phyloP scores from a whole-genome alignment of 1,140 invertebrate genomes.

The Fopius arisanus region DNA sequence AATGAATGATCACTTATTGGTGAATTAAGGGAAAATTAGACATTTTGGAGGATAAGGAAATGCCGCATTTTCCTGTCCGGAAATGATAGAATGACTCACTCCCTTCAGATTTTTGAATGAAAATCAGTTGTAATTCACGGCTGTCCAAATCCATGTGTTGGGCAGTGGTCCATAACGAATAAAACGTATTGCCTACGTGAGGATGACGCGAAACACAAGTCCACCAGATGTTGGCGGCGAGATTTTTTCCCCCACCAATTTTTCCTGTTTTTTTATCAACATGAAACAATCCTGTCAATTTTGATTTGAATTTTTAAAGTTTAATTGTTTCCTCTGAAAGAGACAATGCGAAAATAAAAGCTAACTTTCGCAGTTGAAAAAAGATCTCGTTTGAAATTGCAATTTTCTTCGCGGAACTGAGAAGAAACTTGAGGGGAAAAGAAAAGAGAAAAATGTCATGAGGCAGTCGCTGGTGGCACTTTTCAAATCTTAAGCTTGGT shows the following conservation, averaged over 20 bases:
- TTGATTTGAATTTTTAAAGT: no score
- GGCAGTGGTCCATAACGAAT: not conserved
- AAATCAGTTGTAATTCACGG: not conserved
- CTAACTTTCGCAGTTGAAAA: not conserved
- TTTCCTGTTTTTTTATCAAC: no score
- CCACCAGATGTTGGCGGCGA: not conserved
- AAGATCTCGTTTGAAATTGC: not conserved
- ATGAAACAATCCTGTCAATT: no score
- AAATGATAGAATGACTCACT: not conserved
- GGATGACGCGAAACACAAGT: constrained; percentile 7
- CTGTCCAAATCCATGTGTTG: not conserved
- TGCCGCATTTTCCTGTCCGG: no score
- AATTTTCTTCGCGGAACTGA: not conserved
- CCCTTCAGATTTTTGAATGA: not conserved
- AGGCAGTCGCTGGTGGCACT: not conserved
- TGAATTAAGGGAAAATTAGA: not conserved
- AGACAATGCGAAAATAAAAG: not conserved
- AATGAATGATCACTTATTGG: no score
- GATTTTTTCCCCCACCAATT: no score
- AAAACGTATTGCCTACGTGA: constrained; percentile 11
- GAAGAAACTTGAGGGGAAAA: not conserved
- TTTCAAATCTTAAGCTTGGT: not conserved
- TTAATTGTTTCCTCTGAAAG: no score
- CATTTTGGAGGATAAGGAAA: no score
- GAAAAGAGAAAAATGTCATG: not conserved